These are phyloP conservation scores for Eupeodes corollae DNA, from an alignment of 1,140 invertebrate genomes.

Conservation along the genomic window DNA sequence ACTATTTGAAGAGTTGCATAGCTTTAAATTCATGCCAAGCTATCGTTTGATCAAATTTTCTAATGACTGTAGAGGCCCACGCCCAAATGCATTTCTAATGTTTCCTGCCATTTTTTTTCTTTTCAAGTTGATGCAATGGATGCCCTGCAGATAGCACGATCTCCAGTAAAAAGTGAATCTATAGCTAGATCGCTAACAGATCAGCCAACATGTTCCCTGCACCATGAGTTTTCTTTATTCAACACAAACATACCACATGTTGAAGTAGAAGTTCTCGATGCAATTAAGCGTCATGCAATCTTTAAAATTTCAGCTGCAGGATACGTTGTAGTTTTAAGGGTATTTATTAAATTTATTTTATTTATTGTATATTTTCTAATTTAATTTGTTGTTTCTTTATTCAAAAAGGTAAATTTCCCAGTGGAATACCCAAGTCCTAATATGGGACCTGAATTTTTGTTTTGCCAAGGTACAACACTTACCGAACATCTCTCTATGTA, in stretches of 20 bases:
- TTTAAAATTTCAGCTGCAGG: conserved; percentile 62
- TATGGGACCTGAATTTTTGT: conserved; percentile 59
- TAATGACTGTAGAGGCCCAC: no score
- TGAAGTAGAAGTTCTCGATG: conserved; percentile 60
- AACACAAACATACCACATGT: conserved; percentile 81
- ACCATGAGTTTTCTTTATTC: conserved; percentile 79
- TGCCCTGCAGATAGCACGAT: no score
- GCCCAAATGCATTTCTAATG: no score
- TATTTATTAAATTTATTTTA: conserved; percentile 36
- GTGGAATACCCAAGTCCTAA: conserved; percentile 38
- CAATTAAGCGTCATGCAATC: conserved; percentile 56
- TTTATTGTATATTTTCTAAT: background rate
- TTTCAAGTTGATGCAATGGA: no score
- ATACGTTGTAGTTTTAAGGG: conserved; percentile 61
- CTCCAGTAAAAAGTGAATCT: conserved; percentile 4
- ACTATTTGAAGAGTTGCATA: no score
- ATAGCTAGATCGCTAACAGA: conserved; percentile 33
- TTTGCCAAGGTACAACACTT: conserved; percentile 48
- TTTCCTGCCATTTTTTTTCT: no score
- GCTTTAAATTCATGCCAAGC: no score
- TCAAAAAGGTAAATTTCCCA: conserved; percentile 17
- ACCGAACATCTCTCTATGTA: conserved; percentile 48
- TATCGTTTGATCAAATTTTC: no score
- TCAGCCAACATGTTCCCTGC: conserved; percentile 49
- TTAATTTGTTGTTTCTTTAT: background rate